These are phyloP conservation scores for Zaprionus africanus DNA, from an alignment of 1,140 invertebrate species.

Conservation along the genomic window DNA sequence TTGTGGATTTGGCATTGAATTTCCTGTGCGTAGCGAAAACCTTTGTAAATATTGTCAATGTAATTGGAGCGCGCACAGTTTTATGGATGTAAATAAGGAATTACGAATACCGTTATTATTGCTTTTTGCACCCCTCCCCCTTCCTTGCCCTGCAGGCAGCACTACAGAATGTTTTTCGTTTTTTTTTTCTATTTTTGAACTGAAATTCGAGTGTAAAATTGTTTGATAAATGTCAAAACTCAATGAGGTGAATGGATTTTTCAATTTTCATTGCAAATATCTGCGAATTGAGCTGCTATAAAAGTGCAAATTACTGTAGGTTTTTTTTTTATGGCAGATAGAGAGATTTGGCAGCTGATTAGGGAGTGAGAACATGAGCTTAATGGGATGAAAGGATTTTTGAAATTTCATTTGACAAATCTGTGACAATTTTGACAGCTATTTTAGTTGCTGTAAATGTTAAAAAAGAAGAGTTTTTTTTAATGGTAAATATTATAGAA, in stretches of 20 bases:
- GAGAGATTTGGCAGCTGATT: background rate
- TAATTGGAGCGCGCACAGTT: conserved; percentile 66
- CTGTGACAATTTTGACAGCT: too few relatives aligned
- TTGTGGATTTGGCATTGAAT: conserved; percentile 68
- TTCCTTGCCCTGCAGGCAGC: background rate
- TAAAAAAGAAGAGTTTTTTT: too few relatives aligned
- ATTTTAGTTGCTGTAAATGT: too few relatives aligned
- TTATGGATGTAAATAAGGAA: conserved; percentile 43
- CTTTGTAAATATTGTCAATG: conserved; percentile 70
- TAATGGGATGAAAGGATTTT: background rate
- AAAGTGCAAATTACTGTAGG: background rate
- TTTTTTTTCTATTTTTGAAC: background rate
- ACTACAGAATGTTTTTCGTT: background rate
- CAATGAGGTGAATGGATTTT: conserved; percentile 3
- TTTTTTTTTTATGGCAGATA: background rate
- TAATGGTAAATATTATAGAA: too few relatives aligned
- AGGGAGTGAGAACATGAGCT: background rate
- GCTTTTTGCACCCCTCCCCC: background rate
- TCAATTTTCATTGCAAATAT: background rate
- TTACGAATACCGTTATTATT: conserved; percentile 27
- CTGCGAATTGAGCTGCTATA: background rate
- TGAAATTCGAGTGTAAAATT: conserved; percentile 7
- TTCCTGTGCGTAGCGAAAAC: conserved; percentile 44
- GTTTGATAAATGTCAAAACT: conserved; percentile 7
- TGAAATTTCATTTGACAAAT: background rate